Conservation (phyloP, 2,888 invertebrate species). For the Hyles lineata region DNA sequence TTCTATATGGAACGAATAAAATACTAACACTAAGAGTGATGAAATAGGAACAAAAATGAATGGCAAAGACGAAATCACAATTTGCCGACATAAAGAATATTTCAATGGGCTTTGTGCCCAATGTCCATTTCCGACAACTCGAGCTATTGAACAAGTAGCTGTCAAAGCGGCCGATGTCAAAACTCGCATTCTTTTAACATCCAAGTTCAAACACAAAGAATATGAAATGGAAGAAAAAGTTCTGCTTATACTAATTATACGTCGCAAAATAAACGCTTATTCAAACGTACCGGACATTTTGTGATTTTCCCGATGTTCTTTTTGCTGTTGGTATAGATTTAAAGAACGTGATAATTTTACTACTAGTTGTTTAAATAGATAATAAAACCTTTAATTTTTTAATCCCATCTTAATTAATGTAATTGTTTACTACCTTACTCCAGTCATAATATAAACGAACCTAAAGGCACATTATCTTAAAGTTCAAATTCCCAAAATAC, state of each 20-base stretch:
- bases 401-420: too few relatives aligned
- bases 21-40: conserved; percentile 17
- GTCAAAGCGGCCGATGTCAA: conserved; percentile 77
- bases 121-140: conserved; percentile 80
- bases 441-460: too few relatives aligned
- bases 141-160: conserved; percentile 67
- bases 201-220: conserved; percentile 34
- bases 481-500: too few relatives aligned
- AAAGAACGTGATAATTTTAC: neutral
- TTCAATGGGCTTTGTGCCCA: conserved; percentile 66
- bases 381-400: neutral
- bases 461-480: too few relatives aligned
- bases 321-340: neutral
- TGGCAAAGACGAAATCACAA: conserved; percentile 59
- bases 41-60: conserved; percentile 36
- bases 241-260: conserved; percentile 27
- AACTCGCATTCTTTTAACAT: conserved; percentile 48
- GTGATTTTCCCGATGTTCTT: neutral
- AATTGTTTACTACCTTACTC: too few relatives aligned
- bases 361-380: neutral
- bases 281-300: neutral
- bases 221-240: conserved; percentile 36
- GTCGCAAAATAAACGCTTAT: conserved; percentile 32
- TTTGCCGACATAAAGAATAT: conserved; percentile 70
- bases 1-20: neutral